phyloP scores from a whole-genome alignment of 2,113 vertebrate species.

The Pelmatolapia mariae region DNA sequence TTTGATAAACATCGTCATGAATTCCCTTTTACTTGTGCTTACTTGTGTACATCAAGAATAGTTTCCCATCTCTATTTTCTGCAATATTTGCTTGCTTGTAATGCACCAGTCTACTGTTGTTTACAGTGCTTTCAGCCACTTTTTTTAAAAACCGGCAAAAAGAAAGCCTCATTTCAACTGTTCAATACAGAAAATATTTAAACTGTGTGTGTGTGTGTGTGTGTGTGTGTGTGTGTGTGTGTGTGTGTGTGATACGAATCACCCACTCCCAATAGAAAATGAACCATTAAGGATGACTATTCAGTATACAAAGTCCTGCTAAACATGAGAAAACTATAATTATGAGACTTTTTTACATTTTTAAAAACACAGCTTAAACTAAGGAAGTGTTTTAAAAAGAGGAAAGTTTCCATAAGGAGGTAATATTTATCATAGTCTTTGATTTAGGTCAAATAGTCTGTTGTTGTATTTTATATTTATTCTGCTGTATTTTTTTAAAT shows the following conservation, averaged over 20 bases:
- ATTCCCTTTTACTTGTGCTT: background rate
- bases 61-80: background rate
- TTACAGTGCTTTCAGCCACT: background rate
- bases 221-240: too few relatives aligned
- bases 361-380: background rate
- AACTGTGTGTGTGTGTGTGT: background rate
- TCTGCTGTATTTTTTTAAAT: background rate
- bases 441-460: background rate
- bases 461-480: background rate
- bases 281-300: background rate
- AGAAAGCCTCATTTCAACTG: background rate
- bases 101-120: background rate
- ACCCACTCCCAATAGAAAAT: background rate
- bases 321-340: background rate
- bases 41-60: too few relatives aligned
- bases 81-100: background rate
- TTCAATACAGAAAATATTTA: background rate
- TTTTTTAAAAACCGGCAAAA: rapidly evolving
- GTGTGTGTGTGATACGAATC: background rate
- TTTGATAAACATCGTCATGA: background rate
- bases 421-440: background rate
- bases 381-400: background rate
- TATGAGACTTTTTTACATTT: background rate
- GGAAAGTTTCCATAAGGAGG: background rate
- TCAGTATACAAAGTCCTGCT: background rate